Base-by-base conservation (phyloP, 2,888 invertebrate species). In the Eucriotettix oculatus region DNA sequence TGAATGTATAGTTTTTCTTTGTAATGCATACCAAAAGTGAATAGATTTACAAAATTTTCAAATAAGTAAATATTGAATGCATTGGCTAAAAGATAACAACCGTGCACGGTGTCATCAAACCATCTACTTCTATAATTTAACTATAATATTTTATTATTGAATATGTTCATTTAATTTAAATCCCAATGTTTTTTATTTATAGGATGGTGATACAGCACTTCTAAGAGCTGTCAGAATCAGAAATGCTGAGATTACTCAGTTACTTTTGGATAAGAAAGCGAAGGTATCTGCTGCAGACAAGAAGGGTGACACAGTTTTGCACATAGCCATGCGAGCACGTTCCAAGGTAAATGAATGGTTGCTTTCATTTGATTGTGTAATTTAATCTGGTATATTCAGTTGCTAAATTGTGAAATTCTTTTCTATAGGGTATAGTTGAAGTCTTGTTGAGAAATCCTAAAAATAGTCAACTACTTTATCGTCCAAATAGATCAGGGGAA, bases 271-370 rank as follows among this genome's bases (percentile, higher is more conserved):
- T 69, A 86, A 89, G 66, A 91, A 94, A 68, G 91, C 96, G 10
- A 93, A 94, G 73, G 94, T 98, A 40, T 86, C 87, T 59, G 92
- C 92, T 9, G 82, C 85, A n/a, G 92, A 91, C 71, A 87, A 86
- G 68, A 83, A 90, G 68, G 97, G 97, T 1, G 98, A 99, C 73
- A 97, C 96, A 52, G 90, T 89, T 17, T 77, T 99, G 52, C 98
- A 99, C 72, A 89, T 99, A 66, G 93, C 97, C 0, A 91, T 99
- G 87, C 79, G 98, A 62, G 95, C 96, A 0, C 79, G 96, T 59
- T 92, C 92, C 52, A 91, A 91, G 77, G 88, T 70, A 64, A 44
- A 29, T 44, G n/a, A 12, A 48, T 14, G 9, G n/a, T 48, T 42
- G 1, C 42, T n/a, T 42, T 40, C 9, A 10, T 54, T 54, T 12